Percentiles rank a stretch among this genome's conserved stretches.
Evolutionary conservation across 2,113 vertebrate species (phyloP).

Genomic region (Haemorhous mexicanus): DNA sequence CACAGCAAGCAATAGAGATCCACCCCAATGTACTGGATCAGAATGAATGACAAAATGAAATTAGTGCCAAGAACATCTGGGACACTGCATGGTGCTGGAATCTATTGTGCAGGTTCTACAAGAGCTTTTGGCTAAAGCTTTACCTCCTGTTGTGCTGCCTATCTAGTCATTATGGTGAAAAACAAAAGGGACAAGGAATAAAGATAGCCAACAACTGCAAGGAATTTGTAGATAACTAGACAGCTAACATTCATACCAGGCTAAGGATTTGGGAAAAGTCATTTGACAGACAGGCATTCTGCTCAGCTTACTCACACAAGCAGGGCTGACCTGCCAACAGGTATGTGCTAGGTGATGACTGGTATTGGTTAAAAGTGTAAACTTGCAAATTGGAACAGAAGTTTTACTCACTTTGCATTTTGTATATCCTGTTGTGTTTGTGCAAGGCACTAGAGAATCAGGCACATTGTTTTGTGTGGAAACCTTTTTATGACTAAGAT

Average conservation of each 20-base stretch:
- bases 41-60: neutral
- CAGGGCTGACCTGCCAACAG: neutral
- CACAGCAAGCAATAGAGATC: neutral
- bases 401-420: neutral
- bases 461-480: conserved; percentile 26
- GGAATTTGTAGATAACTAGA: neutral
- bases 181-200: neutral
- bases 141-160: neutral
- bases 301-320: neutral
- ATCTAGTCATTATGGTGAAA: neutral
- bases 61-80: neutral
- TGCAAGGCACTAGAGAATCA: conserved; percentile 60
- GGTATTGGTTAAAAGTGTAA: neutral
- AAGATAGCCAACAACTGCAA: neutral
- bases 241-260: rapidly evolving
- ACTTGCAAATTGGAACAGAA: neutral
- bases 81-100: neutral
- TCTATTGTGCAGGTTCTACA: neutral
- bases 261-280: neutral
- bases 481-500: neutral
- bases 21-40: neutral
- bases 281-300: neutral
- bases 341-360: neutral
- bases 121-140: neutral
- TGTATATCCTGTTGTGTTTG: neutral